phyloP scores from a whole-genome alignment of 2,888 invertebrate species.

The Marasmarcha lunaedactyla region DNA sequence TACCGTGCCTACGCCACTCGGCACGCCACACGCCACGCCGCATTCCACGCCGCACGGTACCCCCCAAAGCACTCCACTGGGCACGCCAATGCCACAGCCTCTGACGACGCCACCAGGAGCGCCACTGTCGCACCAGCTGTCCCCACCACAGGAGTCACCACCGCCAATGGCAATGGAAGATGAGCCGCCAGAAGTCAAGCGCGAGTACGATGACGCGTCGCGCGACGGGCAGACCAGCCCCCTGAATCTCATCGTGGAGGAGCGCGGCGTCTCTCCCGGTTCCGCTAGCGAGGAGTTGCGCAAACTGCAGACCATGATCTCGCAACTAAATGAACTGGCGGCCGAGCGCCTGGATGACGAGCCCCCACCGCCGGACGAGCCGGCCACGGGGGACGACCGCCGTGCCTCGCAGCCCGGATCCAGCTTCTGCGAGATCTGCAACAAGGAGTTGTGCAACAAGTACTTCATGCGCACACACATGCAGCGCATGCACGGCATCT shows the following conservation, averaged over 20 bases:
- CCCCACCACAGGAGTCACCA: conserved; percentile 29
- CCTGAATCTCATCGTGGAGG: conserved; percentile 80
- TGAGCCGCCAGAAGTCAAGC: conserved; percentile 65
- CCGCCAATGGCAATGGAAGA: conserved; percentile 44
- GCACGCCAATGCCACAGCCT: conserved; percentile 74
- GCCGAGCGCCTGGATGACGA: conserved; percentile 60
- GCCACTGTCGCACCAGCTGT: conserved; percentile 37
- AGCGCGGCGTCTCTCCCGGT: conserved; percentile 70
- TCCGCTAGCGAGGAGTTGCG: conserved; percentile 87
- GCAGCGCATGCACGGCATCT: conserved; percentile 98
- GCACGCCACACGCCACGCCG: conserved; percentile 79
- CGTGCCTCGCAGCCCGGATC: conserved; percentile 75
- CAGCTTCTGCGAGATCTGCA: conserved; percentile 97
- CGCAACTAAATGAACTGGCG: conserved; percentile 86
- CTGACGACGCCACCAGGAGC: conserved; percentile 77
- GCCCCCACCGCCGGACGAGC: conserved; percentile 44
- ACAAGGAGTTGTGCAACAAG: conserved; percentile 99
- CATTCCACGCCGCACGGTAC: conserved; percentile 83
- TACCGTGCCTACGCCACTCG: conserved; percentile 23
- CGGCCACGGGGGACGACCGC: conserved; percentile 54
- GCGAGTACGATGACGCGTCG: conserved; percentile 50
- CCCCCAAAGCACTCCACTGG: conserved; percentile 68
- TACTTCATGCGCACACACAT: conserved; percentile 99
- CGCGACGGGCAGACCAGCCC: conserved; percentile 80
- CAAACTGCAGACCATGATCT: conserved; percentile 91